phyloP scores from a whole-genome alignment of 2,113 vertebrate genomes.

The Oreochromis tanganicae region DNA sequence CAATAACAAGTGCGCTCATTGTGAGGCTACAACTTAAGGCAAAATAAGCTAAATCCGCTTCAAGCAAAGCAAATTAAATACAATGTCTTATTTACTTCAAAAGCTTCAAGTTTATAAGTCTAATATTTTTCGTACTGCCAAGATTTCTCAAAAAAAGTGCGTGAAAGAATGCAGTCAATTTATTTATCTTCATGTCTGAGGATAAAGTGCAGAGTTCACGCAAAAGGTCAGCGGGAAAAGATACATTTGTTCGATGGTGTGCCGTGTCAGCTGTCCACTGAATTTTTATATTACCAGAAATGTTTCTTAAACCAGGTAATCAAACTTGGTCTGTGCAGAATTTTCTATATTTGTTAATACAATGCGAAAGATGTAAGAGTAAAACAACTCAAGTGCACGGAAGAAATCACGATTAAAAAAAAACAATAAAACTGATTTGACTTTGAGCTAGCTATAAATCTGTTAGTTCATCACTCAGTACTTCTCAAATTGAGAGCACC shows the following conservation, averaged over 20 bases:
- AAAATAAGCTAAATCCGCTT: background rate
- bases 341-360: background rate
- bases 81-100: background rate
- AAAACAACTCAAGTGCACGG: background rate
- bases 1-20: constrained; percentile 29
- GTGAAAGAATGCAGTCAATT: background rate
- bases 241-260: background rate
- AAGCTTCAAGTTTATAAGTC: background rate
- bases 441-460: background rate
- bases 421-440: background rate
- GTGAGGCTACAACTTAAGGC: background rate
- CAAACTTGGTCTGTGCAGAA: background rate
- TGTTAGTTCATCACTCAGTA: background rate
- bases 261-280: background rate
- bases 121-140: background rate
- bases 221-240: background rate
- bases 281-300: background rate
- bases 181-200: background rate
- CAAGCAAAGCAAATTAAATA: background rate
- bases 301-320: background rate
- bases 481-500: background rate
- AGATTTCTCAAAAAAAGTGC: background rate
- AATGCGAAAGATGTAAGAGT: background rate
- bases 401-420: background rate
- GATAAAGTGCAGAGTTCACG: background rate